Conservation (phyloP, 2,888 invertebrate genomes). For the Operophtera brumata region DNA sequence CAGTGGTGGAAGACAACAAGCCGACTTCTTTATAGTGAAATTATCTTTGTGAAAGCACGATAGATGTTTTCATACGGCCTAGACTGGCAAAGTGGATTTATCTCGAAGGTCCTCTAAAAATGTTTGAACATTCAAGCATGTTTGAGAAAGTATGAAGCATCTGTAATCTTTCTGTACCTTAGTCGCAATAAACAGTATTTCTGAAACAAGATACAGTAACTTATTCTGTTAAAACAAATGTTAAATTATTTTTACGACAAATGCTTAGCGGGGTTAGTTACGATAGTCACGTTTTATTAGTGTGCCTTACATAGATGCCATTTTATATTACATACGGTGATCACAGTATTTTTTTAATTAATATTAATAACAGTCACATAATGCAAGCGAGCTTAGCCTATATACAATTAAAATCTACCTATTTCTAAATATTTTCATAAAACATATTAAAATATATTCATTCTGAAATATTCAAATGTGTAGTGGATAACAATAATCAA, state of each 20-base stretch:
- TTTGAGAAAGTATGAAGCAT: too few relatives aligned
- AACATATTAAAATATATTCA: slow-evolving; percentile 48
- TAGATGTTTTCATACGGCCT: too few relatives aligned
- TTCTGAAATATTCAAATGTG: slow-evolving; percentile 39
- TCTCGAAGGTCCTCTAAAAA: too few relatives aligned
- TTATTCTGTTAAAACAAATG: slow-evolving; percentile 47
- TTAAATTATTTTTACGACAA: slow-evolving; percentile 53
- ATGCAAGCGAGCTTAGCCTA: slow-evolving; percentile 78
- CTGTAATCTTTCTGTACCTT: slow-evolving; percentile 33
- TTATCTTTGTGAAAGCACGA: too few relatives aligned
- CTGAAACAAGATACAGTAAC: slow-evolving; percentile 42
- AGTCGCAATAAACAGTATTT: slow-evolving; percentile 25
- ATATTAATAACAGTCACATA: slow-evolving; percentile 77
- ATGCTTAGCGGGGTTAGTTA: slow-evolving; percentile 77
- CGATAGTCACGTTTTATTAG: slow-evolving; percentile 65
- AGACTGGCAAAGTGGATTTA: too few relatives aligned
- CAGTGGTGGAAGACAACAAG: too few relatives aligned
- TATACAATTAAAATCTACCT: slow-evolving; percentile 63
- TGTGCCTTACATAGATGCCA: slow-evolving; percentile 70
- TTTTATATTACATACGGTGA: slow-evolving; percentile 62
- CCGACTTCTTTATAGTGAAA: too few relatives aligned
- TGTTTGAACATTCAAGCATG: too few relatives aligned
- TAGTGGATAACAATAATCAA: slow-evolving; percentile 29
- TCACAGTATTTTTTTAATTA: slow-evolving; percentile 50
- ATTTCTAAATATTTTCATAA: slow-evolving; percentile 46